Evolutionary conservation across 2,797 vertebrate species (phyloP), one percentile per base, ranked within the genome.

Genomic region (Poecilia picta): DNA sequence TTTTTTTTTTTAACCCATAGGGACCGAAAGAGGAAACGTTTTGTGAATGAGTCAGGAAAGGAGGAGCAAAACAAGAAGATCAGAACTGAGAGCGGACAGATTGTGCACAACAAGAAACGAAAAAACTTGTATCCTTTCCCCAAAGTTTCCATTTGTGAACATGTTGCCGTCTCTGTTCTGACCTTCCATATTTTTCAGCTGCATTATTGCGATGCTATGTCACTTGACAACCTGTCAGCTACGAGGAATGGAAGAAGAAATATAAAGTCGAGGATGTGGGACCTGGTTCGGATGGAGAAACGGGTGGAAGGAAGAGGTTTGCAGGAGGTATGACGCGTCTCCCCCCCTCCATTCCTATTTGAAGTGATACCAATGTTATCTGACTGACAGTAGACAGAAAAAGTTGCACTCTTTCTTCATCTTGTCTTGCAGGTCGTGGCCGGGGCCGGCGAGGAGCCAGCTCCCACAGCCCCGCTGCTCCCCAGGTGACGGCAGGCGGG

Each of bases 191-290:
- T 16, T 33, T 74, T 81, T 39, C 51, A 49, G n/a, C n/a, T 45
- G 5, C 7, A 0, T 55, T 59, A 20, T 73, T 73, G 47, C 47
- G 49, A 25, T 64, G 74, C 83, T 88, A 31, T 80, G 4, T 77
- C 20, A 88, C 92, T 96, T 96, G 83, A 96, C 89, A 18, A 28
- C 66, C 16, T 36, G 41, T 71, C 91, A 99, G 98, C 90, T 99
- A 99, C 7, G 97, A 98, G 71, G 98, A 99, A 75, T 99, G 98
- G 98, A 99, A 98, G 93, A 98, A 98, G 89, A 99, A 97, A 74
- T 96, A 98, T 94, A 99, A 94, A 86, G 90, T 99, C 0, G 98
- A 99, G 0, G 97, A 98, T 89, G 84, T 92, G 0, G 98, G 96
- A 81, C 91, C 87, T 23, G 94, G 94, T 72, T 95, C 86, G 83